A percentile compares a stretch with the other conserved stretches of the same genome.
Conservation (phyloP, 2,888 invertebrate species). For the Leptura quadrifasciata region DNA sequence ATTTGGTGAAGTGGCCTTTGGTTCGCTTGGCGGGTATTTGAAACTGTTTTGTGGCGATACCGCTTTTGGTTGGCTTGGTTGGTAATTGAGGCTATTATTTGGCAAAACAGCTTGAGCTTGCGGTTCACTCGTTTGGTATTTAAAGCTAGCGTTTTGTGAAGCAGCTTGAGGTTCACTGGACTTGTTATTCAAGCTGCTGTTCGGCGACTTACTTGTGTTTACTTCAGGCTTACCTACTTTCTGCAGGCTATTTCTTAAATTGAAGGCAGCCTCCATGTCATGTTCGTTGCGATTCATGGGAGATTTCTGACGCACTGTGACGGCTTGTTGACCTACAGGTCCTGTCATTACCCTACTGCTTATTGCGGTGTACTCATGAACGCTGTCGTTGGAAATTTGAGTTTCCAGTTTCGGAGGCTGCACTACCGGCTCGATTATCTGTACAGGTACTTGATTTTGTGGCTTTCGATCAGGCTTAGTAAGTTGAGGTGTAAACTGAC, state of each 20-base stretch:
- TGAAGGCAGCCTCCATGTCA: conserved; percentile 76
- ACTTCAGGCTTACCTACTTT: conserved; percentile 66
- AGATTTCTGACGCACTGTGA: conserved; percentile 76
- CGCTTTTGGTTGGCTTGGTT: conserved; percentile 43
- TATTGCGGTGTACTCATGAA: conserved; percentile 78
- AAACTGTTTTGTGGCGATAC: conserved; percentile 42
- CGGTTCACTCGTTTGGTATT: conserved; percentile 50
- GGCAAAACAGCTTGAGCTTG: conserved; percentile 34
- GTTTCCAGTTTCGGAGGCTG: conserved; percentile 62
- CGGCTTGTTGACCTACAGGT: conserved; percentile 84
- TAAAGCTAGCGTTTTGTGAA: conserved; percentile 52
- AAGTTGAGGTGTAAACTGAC: conserved; percentile 58
- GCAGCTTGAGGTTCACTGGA: conserved; percentile 17
- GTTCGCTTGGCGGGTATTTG: conserved; percentile 48
- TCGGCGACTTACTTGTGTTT: conserved; percentile 43
- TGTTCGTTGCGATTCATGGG: conserved; percentile 78
- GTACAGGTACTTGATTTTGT: conserved; percentile 40
- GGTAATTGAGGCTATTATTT: conserved; percentile 47
- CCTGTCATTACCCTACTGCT: conserved; percentile 85
- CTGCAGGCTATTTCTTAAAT: conserved; percentile 77
- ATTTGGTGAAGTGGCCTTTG: conserved; percentile 35
- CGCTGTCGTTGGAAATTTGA: conserved; percentile 68
- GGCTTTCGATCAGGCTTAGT: conserved; percentile 28
- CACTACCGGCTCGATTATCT: conserved; percentile 50
- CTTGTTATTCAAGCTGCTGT: conserved; percentile 36